phyloP scores from a whole-genome alignment of 2,888 invertebrate genomes.

The Lasioglossum villosulum region DNA sequence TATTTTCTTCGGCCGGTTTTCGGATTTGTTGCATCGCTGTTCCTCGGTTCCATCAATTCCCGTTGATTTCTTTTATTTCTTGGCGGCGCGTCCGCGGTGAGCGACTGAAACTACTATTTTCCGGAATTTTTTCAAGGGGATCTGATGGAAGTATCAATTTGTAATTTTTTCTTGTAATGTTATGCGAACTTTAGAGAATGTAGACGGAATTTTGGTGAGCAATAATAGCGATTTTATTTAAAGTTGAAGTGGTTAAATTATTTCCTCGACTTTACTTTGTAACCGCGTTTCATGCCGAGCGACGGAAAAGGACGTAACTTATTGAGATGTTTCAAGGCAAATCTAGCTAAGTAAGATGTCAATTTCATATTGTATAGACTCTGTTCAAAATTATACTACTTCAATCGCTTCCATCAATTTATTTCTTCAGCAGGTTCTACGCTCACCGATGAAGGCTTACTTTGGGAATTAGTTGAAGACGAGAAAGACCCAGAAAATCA shows the following conservation, averaged over 20 bases:
- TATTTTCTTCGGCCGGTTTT: not conserved
- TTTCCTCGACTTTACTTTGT: not conserved
- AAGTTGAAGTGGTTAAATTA: no score
- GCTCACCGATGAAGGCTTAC: not conserved
- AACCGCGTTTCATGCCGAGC: no score
- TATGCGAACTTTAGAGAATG: no score
- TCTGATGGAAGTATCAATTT: no score
- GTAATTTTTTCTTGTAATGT: no score
- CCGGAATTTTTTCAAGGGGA: not conserved
- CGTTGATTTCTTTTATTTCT: not conserved
- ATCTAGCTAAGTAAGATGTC: not conserved
- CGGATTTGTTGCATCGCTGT: not conserved
- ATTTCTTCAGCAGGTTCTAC: not conserved
- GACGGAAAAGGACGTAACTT: not conserved
- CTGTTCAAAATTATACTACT: not conserved
- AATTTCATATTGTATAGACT: no score
- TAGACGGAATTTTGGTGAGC: no score
- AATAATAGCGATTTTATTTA: no score
- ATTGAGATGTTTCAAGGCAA: not conserved
- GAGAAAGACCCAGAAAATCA: not conserved
- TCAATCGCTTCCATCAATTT: not conserved
- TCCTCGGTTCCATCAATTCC: not conserved
- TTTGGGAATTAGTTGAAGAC: not conserved
- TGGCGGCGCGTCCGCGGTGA: not conserved
- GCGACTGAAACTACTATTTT: not conserved